phyloP scores from a whole-genome alignment of 2,113 vertebrate species.

The Otis tarda region DNA sequence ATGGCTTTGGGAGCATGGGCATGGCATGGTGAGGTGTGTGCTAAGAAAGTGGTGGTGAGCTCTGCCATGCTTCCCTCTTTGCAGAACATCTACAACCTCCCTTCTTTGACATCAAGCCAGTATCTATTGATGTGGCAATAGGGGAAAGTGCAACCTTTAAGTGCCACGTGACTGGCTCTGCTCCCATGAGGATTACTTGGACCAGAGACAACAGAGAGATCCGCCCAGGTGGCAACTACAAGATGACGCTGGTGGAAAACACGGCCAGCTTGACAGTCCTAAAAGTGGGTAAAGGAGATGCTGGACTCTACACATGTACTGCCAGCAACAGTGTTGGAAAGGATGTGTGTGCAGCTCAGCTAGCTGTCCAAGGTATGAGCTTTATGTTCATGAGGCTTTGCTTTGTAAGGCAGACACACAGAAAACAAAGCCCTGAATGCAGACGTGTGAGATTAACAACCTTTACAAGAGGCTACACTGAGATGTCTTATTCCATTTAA shows the following conservation, averaged over 20 bases:
- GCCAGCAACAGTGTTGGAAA: constrained; percentile 91
- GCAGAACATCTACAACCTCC: constrained; percentile 91
- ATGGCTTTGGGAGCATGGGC: background rate
- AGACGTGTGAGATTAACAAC: background rate
- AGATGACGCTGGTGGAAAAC: constrained; percentile 89
- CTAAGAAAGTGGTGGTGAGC: background rate
- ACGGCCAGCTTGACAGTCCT: constrained; percentile 84
- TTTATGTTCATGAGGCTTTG: background rate
- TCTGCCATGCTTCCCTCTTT: constrained; percentile 62
- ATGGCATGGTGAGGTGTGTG: background rate
- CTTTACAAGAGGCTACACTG: background rate
- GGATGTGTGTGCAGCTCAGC: constrained; percentile 86
- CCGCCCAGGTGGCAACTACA: constrained; percentile 92
- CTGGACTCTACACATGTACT: constrained; percentile 90
- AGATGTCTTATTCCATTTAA: background rate
- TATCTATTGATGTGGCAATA: constrained; percentile 83
- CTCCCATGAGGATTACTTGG: constrained; percentile 94
- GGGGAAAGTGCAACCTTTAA: constrained; percentile 90
- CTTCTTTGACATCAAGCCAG: constrained; percentile 90
- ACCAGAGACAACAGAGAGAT: constrained; percentile 97
- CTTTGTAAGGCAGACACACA: background rate
- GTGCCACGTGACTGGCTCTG: constrained; percentile 90
- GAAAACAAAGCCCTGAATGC: background rate
- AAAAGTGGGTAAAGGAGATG: constrained; percentile 89
- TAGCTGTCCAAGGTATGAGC: constrained; percentile 91